Percentiles rank a stretch among this genome's conserved stretches.
These are phyloP conservation scores for Phaethornis superciliosus DNA, from an alignment of 2,113 vertebrate species.

Conservation along the genomic window DNA sequence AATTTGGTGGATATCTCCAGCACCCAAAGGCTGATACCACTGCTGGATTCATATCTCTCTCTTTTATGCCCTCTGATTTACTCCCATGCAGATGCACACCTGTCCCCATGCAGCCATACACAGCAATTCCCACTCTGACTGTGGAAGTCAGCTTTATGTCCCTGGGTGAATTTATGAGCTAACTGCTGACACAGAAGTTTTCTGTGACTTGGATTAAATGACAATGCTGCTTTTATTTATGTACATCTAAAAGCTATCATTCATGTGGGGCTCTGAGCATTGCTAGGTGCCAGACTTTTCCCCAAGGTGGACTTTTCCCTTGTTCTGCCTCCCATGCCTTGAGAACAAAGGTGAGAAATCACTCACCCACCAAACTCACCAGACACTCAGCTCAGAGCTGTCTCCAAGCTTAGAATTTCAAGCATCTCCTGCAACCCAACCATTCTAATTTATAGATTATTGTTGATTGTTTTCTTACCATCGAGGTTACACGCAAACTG, in stretches of 20 bases:
- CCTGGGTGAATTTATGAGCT: neutral
- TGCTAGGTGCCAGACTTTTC: neutral
- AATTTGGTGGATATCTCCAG: rapidly evolving
- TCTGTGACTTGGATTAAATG: neutral
- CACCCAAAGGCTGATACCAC: neutral
- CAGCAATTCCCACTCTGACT: rapidly evolving
- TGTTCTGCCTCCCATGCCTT: rapidly evolving
- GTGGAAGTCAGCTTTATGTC: neutral
- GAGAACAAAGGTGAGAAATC: neutral
- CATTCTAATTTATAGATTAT: constrained; percentile 1
- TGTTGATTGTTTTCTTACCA: constrained; percentile 35
- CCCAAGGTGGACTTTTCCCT: neutral
- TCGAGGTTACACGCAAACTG: neutral
- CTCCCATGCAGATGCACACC: neutral
- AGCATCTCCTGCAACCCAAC: neutral
- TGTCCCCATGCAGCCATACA: neutral
- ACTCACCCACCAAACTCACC: neutral
- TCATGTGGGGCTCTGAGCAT: neutral
- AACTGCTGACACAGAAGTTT: neutral
- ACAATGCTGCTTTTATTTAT: neutral
- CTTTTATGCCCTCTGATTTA: neutral
- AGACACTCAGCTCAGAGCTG: neutral
- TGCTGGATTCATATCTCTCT: neutral
- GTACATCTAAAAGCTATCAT: neutral
- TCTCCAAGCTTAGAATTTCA: constrained; percentile 8